Evolutionary conservation across 1,140 invertebrate species (phyloP).

Genomic region (Brachionus paranguensis): DNA sequence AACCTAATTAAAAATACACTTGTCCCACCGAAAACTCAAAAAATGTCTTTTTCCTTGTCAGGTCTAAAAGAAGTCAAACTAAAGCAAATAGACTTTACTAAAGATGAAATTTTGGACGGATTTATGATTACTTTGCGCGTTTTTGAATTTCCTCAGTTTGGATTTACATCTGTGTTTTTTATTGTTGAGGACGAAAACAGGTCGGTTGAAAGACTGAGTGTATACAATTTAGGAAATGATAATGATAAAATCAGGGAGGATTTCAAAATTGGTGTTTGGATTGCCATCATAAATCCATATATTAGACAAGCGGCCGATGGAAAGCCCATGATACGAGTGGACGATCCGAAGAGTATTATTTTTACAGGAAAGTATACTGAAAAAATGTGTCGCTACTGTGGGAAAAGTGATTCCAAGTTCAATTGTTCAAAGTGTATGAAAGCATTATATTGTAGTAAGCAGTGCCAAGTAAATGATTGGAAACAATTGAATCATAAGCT

Average conservation of each 20-base stretch:
- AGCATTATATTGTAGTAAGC: neutral
- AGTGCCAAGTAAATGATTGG: conserved; percentile 6
- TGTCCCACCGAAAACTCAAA: neutral
- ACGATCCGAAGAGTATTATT: neutral
- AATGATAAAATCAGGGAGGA: neutral
- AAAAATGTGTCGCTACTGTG: neutral
- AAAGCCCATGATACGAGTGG: neutral
- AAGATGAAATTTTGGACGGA: neutral
- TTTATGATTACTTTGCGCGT: neutral
- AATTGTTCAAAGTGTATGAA: neutral
- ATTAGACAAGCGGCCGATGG: neutral
- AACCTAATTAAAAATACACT: neutral
- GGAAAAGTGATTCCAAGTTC: neutral
- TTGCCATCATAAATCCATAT: neutral
- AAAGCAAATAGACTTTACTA: neutral
- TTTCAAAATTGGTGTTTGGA: neutral
- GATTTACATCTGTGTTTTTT: neutral
- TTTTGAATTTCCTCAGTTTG: neutral
- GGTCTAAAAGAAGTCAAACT: neutral
- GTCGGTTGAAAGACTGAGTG: neutral
- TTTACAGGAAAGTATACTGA: neutral
- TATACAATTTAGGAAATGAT: neutral
- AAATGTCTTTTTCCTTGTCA: neutral
- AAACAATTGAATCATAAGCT: neutral
- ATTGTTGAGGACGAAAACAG: neutral